These are phyloP conservation scores for Aphis gossypii DNA, from an alignment of 1,140 invertebrate species.

Conservation along the genomic window DNA sequence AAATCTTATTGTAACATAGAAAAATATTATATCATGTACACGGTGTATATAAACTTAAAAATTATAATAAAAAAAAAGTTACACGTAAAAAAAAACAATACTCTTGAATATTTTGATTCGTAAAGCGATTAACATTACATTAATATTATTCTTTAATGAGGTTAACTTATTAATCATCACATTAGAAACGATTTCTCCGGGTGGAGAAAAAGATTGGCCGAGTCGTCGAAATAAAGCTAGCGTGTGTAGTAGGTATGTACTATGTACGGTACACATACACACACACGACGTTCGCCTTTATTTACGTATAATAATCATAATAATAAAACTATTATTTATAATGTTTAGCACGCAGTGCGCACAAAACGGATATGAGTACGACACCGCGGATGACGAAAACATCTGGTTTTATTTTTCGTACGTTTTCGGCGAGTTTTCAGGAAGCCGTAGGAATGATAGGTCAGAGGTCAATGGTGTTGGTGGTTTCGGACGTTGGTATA, in stretches of 20 bases:
- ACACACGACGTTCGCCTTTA: background rate
- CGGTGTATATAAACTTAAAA: background rate
- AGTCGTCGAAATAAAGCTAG: background rate
- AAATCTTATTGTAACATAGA: background rate
- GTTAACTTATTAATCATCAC: slow-evolving; percentile 56
- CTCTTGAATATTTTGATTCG: slow-evolving; percentile 49
- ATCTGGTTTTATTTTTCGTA: background rate
- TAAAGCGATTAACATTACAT: background rate
- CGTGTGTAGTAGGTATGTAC: background rate
- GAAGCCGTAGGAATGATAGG: background rate
- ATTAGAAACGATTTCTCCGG: slow-evolving; percentile 43
- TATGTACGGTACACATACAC: background rate
- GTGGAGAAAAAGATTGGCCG: slow-evolving; percentile 38
- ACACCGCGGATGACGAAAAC: background rate
- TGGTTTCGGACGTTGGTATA: background rate
- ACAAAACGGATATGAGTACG: background rate
- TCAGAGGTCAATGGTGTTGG: background rate
- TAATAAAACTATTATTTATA: background rate
- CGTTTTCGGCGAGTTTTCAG: background rate
- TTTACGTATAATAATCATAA: background rate
- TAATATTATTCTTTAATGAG: slow-evolving; percentile 48
- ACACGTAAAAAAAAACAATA: slow-evolving; percentile 34
- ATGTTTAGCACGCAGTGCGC: background rate
- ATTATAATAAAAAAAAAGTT: slow-evolving; percentile 6
- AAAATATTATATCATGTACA: slow-evolving; percentile 5